These are phyloP conservation scores for Drosophila limbata DNA, from an alignment of 2,888 invertebrate species.

Conservation along the genomic window DNA sequence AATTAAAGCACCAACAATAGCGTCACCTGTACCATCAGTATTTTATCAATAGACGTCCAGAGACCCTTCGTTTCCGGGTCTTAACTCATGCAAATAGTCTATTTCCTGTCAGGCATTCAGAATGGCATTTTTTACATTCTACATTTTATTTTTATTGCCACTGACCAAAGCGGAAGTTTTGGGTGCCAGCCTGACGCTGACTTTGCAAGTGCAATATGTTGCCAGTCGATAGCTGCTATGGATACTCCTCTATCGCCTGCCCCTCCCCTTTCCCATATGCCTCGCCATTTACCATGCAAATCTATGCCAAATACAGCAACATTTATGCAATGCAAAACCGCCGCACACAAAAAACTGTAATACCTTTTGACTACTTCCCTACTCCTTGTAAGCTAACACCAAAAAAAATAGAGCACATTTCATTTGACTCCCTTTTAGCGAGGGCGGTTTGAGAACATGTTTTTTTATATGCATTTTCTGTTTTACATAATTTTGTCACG, in stretches of 20 bases:
- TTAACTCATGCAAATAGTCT: slow-evolving; percentile 66
- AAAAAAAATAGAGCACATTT: slow-evolving; percentile 12
- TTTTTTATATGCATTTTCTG: background rate
- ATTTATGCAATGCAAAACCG: slow-evolving; percentile 65
- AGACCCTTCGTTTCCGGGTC: slow-evolving; percentile 19
- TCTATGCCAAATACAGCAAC: slow-evolving; percentile 74
- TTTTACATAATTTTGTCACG: background rate
- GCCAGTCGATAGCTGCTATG: slow-evolving; percentile 61
- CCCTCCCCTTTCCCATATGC: background rate
- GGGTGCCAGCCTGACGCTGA: slow-evolving; percentile 37
- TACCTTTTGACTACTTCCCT: slow-evolving; percentile 56
- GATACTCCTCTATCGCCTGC: background rate
- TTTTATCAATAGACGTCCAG: slow-evolving; percentile 50
- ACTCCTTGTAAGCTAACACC: slow-evolving; percentile 29
- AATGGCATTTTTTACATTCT: slow-evolving; percentile 39
- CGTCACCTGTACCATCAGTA: slow-evolving; percentile 56
- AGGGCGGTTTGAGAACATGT: slow-evolving; percentile 18
- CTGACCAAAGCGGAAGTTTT: slow-evolving; percentile 60
- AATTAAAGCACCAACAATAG: slow-evolving; percentile 67
- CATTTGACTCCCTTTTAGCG: slow-evolving; percentile 23
- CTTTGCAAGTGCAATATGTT: slow-evolving; percentile 67
- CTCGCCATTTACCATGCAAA: slow-evolving; percentile 70
- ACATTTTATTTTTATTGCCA: slow-evolving; percentile 66
- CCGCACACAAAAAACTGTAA: slow-evolving; percentile 56
- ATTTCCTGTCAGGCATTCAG: slow-evolving; percentile 54